phyloP scores from a whole-genome alignment of 2,888 invertebrate genomes.

The Drosophila mimica region DNA sequence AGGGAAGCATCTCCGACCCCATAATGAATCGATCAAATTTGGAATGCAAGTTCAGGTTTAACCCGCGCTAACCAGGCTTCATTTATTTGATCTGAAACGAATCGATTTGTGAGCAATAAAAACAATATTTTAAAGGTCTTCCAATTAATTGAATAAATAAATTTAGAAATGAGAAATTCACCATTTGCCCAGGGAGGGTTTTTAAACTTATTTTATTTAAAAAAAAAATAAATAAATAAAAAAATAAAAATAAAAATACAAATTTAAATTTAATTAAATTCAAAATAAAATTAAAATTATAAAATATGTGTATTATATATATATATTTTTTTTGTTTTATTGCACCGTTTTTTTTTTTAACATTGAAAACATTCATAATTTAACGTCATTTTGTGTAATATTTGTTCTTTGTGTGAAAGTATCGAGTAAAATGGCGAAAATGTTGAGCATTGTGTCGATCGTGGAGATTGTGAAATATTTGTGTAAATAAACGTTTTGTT shows the following conservation, averaged over 20 bases:
- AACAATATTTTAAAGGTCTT: no score
- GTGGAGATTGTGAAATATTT: not conserved
- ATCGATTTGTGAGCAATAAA: not conserved
- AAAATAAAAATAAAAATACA: no score
- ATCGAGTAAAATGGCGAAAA: slow-evolving; percentile 44
- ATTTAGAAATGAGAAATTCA: no score
- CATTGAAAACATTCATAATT: slow-evolving; percentile 24
- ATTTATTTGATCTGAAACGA: not conserved
- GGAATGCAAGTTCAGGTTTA: no score
- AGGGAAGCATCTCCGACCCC: not conserved
- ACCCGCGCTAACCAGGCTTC: no score
- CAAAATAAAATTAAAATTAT: no score
- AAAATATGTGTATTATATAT: no score
- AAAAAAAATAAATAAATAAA: no score
- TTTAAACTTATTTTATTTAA: no score
- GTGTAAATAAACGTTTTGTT: slow-evolving; percentile 9
- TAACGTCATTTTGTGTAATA: not conserved
- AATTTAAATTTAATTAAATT: no score
- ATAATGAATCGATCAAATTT: not conserved
- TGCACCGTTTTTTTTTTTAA: slow-evolving; percentile 26
- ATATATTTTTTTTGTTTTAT: not conserved
- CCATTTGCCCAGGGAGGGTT: no score
- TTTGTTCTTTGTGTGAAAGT: not conserved
- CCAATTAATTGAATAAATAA: no score
- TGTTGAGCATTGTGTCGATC: slow-evolving; percentile 33